Conservation (phyloP, 2,113 vertebrate genomes). For the Bubo blakistoni region DNA sequence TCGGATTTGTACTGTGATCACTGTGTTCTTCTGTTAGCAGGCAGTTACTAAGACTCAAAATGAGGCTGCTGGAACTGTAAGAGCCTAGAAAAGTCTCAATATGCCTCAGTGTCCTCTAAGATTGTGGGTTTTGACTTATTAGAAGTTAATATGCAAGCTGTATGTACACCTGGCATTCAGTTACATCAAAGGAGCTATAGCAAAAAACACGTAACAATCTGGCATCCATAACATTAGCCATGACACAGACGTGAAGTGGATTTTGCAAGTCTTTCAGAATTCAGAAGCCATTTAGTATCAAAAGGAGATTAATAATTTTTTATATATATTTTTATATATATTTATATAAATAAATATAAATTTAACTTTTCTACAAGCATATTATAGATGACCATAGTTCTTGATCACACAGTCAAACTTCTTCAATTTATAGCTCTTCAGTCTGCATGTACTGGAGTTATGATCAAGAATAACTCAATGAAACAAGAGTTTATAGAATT, state of each 20-base stretch:
- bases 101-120: neutral
- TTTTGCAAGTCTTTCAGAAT: neutral
- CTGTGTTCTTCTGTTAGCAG: neutral
- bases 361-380: neutral
- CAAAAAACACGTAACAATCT: neutral
- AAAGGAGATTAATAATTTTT: neutral
- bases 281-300: neutral
- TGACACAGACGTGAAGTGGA: neutral
- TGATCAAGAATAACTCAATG: neutral
- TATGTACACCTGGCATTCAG: neutral
- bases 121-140: neutral
- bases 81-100: neutral
- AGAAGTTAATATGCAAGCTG: neutral
- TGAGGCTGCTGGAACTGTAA: neutral
- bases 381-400: neutral
- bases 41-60: neutral
- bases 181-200: neutral
- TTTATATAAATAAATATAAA: neutral
- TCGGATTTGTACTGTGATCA: neutral
- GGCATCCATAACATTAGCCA: neutral
- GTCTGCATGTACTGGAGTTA: neutral
- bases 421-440: neutral
- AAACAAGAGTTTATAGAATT: neutral
- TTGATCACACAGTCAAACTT: neutral
- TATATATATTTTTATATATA: neutral